Base-by-base conservation (phyloP, 2,113 vertebrate genomes). In the Dipodomys spectabilis region DNA sequence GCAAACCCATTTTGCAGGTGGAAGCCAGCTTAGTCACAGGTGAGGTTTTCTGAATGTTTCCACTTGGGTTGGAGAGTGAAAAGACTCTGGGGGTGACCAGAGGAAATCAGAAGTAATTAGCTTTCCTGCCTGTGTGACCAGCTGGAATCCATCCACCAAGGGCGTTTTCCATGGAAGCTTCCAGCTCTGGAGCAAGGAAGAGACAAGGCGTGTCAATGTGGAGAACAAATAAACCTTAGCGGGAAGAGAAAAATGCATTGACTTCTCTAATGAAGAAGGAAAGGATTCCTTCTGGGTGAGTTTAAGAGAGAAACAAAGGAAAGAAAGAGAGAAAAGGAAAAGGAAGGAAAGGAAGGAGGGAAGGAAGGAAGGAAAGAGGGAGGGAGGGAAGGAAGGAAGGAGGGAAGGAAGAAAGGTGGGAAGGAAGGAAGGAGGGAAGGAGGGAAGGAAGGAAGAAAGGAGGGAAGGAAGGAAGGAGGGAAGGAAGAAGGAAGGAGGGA, bases 1-100 rank as follows among this genome's bases (percentile, higher is more conserved):
- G 45, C 30, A 94, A 69, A 87, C 23, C 57, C n/a, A 35, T 82
- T 68, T 39, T 72, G 49, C 32, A 90, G 25, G 73, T 25, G 94
- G 44, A 90, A 79, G 30, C 1, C 39, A 49, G 82, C 73, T 87
- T 16, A 84, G 84, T 81, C 39, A 85, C 86, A 95, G 44, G 49
- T 88, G 49, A 86, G 32, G n/a, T 82, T 91, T 80, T 86, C 39
- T 65, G 28, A 94, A 94, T 92, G 87, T 92, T 90, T 88, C 25
- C 19, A 49, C 78, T 95, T 92, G 9, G n/a, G 27, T 91, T 67
- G 62, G 20, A 75, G 20, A 80, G 10, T 16, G 19, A 83, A 88
- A 81, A 77, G 19, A 5, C 45, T 28, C 88, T 72, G 8, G 4
- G 4, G 67, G 22, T 57, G 12, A 79, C 75, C 45, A 75, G 67